Base-by-base conservation (phyloP, 2,113 vertebrate genomes). In the Gambusia affinis region DNA sequence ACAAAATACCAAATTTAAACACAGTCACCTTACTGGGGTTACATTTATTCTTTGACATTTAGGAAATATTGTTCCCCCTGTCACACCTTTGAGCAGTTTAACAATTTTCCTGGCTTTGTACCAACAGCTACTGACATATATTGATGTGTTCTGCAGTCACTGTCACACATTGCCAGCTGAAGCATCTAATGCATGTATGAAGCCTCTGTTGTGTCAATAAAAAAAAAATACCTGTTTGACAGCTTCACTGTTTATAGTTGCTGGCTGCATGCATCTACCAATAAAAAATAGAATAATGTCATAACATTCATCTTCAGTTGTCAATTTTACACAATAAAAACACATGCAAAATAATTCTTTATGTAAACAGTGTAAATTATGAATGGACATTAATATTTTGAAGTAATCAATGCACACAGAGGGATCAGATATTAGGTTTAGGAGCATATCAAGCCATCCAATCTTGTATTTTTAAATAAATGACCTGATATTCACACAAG, bases 151-250 rank as follows among this genome's bases (percentile, higher is more conserved):
- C 70, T 66, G 37, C 22, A 60, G 73, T 70, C 67, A 70, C 14
- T 81, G 70, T 75, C 83, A 75, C 70, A 81, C 42, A 73, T 76
- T 78, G 78, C 57, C 80, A 82, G 76, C 15, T 60, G 76, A 76
- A 74, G 80, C 84, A 80, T 64, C 68, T 73, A 86, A 85, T 81
- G 75, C 64, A 84, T 78, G 78, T 74, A 73, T 87, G 67, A 73
- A 75, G 51, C 81, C 68, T 57, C 42, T 6, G 62, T 60, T 72
- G 39, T 75, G 79, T 86, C 85, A 86, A 81, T 73, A 76, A 3
- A 37, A 37, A 70, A 65, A 54, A 75, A 73, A 66, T 22, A 87
- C 71, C 64, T 69, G 64, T 71, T 31, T 70, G 54, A 73, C 81
- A 44, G 76, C 71, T 66, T 69, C 61, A 67, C 29, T 73, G 27